Percentiles rank a stretch among this genome's conserved stretches.
Evolutionary conservation across 2,888 invertebrate genomes (phyloP).

Genomic region (Coremacera marginata): DNA sequence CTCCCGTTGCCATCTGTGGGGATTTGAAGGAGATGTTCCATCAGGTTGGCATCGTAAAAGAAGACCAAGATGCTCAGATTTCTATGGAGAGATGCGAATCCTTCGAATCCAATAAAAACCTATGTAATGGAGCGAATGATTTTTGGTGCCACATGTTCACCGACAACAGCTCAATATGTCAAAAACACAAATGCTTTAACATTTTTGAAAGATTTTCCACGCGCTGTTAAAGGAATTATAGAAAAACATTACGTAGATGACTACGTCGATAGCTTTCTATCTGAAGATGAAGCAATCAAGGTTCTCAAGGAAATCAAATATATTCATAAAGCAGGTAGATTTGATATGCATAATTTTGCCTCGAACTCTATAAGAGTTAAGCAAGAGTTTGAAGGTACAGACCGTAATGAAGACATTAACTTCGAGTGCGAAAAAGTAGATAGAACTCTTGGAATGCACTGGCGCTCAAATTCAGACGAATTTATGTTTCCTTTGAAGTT

Average conservation of each 20-base stretch:
- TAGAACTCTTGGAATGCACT: no score
- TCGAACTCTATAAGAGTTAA: no score
- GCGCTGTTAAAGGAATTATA: conserved; percentile 8
- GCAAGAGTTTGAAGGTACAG: no score
- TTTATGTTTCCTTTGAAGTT: no score
- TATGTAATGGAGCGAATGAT: neutral
- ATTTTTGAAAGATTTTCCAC: neutral
- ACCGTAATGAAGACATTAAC: no score
- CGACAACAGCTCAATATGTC: conserved; percentile 1
- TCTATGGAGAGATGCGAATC: neutral
- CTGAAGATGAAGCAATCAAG: neutral
- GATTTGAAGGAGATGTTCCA: no score
- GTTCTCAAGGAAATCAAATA: no score
- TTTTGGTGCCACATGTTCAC: neutral
- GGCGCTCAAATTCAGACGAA: no score
- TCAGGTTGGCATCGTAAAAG: neutral
- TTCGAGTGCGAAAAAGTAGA: no score
- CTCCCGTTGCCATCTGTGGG: no score
- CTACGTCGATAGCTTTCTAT: conserved; percentile 38
- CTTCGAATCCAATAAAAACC: neutral
- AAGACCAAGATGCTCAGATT: neutral
- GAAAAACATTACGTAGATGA: conserved; percentile 22
- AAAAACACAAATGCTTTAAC: neutral
- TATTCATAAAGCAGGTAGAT: no score
- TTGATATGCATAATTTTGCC: no score